Percentiles rank a stretch among this genome's conserved stretches.
These are phyloP conservation scores for Perca schrenkii DNA, from an alignment of 2,113 vertebrate genomes.

Conservation along the genomic window DNA sequence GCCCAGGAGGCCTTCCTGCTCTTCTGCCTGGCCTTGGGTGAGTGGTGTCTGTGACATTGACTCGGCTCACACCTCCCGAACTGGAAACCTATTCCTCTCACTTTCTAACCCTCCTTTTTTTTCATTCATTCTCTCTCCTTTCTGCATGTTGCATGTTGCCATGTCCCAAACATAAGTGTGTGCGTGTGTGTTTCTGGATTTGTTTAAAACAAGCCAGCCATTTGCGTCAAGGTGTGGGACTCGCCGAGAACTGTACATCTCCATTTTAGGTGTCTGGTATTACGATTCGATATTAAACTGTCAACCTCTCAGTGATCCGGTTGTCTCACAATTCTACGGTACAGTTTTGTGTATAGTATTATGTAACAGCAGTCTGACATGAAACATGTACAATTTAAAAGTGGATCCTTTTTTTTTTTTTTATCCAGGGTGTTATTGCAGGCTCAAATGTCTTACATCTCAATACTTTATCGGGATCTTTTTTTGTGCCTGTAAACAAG, in stretches of 20 bases:
- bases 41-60: slow-evolving; percentile 82
- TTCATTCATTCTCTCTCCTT: slow-evolving; percentile 2
- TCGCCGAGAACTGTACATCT: slow-evolving; percentile 12
- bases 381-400: slow-evolving; percentile 23
- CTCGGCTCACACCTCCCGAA: background rate
- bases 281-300: slow-evolving; percentile 13
- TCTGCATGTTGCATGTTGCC: slow-evolving; percentile 61
- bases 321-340: slow-evolving; percentile 25
- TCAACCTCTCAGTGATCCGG: slow-evolving; percentile 7
- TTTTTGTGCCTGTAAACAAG: slow-evolving; percentile 73
- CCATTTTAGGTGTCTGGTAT: slow-evolving; percentile 4
- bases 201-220: slow-evolving; percentile 28
- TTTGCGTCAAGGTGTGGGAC: slow-evolving; percentile 22
- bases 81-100: background rate
- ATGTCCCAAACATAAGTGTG: slow-evolving; percentile 26
- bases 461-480: slow-evolving; percentile 39
- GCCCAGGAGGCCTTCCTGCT: slow-evolving; percentile 89
- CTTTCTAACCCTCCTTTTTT: slow-evolving; percentile 3
- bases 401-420: slow-evolving; percentile 7
- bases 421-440: slow-evolving; percentile 15
- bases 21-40: slow-evolving; percentile 97
- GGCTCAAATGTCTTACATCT: slow-evolving; percentile 36
- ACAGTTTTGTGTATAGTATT: slow-evolving; percentile 39
- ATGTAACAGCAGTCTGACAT: slow-evolving; percentile 29
- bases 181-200: slow-evolving; percentile 27